Conservation (phyloP, 1,140 invertebrate genomes). For the Zaprionus taronus region DNA sequence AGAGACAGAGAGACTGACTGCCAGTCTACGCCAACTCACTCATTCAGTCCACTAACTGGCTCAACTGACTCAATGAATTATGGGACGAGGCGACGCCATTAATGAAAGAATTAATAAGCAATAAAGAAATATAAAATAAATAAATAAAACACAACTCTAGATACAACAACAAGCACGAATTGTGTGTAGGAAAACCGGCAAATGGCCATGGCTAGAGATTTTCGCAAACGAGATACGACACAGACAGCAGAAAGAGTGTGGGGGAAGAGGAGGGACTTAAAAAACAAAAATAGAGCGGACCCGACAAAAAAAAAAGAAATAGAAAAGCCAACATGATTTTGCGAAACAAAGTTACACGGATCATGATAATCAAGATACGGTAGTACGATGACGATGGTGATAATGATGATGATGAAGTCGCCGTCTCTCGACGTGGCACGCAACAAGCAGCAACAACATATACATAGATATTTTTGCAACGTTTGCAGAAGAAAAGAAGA, state of each 20-base stretch:
- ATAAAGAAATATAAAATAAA: conserved; percentile 44
- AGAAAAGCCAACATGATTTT: conserved; percentile 41
- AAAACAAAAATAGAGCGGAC: conserved; percentile 47
- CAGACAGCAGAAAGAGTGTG: conserved; percentile 12
- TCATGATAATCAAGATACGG: conserved; percentile 46
- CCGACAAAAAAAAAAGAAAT: conserved; percentile 23
- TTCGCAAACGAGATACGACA: conserved; percentile 56
- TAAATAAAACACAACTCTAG: conserved; percentile 43
- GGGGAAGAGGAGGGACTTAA: neutral
- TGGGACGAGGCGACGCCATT: conserved; percentile 48
- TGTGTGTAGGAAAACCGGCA: conserved; percentile 74
- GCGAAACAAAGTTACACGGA: conserved; percentile 56
- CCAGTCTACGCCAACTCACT: conserved; percentile 48
- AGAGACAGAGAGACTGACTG: neutral
- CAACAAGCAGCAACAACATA: conserved; percentile 7
- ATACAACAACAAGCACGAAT: conserved; percentile 47
- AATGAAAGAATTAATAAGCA: conserved; percentile 60
- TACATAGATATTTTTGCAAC: neutral
- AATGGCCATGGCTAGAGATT: conserved; percentile 62
- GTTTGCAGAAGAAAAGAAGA: neutral
- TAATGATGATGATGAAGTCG: conserved; percentile 24
- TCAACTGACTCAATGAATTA: conserved; percentile 62
- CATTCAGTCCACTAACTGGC: conserved; percentile 28
- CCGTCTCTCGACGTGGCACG: conserved; percentile 22
- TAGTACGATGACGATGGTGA: conserved; percentile 23